Percentiles rank a stretch among this genome's conserved stretches.
Conservation (phyloP, 2,888 invertebrate genomes). For the Xanthostigma xanthostigma region DNA sequence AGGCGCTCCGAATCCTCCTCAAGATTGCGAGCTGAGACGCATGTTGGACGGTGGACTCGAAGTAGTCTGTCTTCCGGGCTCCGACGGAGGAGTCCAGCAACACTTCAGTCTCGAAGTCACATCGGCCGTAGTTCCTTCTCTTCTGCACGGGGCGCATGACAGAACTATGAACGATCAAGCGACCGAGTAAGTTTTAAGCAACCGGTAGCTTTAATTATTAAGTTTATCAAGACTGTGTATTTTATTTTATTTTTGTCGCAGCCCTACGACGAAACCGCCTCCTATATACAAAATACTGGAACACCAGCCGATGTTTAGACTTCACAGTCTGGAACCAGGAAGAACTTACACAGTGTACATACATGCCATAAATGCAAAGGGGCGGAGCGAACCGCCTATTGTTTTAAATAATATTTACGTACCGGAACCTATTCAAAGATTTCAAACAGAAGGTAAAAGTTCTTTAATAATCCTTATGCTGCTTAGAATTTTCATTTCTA, state of each 20-base stretch:
- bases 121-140: constrained; percentile 23
- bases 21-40: constrained; percentile 55
- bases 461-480: too few species aligned
- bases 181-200: constrained; percentile 9
- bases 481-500: too few species aligned
- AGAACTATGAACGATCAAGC: constrained; percentile 25
- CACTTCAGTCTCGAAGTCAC: constrained; percentile 66
- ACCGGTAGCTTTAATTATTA: neutral
- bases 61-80: constrained; percentile 60
- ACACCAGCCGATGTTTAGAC: constrained; percentile 50
- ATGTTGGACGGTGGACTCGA: constrained; percentile 44
- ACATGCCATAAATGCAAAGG: constrained; percentile 69
- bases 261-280: constrained; percentile 19
- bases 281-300: constrained; percentile 48
- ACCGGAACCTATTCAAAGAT: too few species aligned
- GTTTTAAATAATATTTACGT: constrained; percentile 47
- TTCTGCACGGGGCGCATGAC: neutral
- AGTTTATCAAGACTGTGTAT: neutral
- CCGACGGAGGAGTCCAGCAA: constrained; percentile 69
- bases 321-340: constrained; percentile 60
- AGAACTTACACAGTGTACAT: constrained; percentile 64
- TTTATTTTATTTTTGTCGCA: neutral
- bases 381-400: constrained; percentile 59
- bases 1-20: constrained; percentile 66
- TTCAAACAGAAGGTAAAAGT: too few species aligned